Evolutionary conservation across 2,797 vertebrate genomes (phyloP).

Genomic region (Australoheros facetus): DNA sequence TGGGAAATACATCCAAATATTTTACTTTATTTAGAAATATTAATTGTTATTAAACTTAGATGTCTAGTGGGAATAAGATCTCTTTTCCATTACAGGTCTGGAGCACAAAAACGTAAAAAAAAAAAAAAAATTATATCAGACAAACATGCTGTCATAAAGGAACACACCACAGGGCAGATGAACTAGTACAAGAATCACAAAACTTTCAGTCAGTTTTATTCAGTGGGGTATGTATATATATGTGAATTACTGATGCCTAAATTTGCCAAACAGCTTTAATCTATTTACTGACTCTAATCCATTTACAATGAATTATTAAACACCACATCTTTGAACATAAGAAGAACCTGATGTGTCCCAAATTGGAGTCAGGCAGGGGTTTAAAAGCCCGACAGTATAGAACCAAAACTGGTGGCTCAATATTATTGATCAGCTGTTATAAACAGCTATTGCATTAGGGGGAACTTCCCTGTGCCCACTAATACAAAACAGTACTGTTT

Average conservation of each 20-base stretch:
- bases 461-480: no score
- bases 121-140: neutral
- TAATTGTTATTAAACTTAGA: neutral
- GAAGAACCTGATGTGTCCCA: no score
- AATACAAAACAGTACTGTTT: no score
- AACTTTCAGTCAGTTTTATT: neutral
- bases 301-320: no score
- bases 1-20: neutral
- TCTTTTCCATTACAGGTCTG: neutral
- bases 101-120: neutral
- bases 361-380: no score
- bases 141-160: neutral
- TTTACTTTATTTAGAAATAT: neutral
- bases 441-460: neutral
- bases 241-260: no score
- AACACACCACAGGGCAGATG: neutral
- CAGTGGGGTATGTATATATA: neutral
- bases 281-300: no score
- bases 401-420: fast-evolving
- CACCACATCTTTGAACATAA: no score
- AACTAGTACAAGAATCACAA: neutral
- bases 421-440: neutral
- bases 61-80: fast-evolving
- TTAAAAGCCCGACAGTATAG: no score
- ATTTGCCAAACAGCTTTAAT: no score